Evolutionary conservation across 1,140 invertebrate species (phyloP), one percentile per base, ranked within the genome.

Genomic region (Goniozus legneri): DNA sequence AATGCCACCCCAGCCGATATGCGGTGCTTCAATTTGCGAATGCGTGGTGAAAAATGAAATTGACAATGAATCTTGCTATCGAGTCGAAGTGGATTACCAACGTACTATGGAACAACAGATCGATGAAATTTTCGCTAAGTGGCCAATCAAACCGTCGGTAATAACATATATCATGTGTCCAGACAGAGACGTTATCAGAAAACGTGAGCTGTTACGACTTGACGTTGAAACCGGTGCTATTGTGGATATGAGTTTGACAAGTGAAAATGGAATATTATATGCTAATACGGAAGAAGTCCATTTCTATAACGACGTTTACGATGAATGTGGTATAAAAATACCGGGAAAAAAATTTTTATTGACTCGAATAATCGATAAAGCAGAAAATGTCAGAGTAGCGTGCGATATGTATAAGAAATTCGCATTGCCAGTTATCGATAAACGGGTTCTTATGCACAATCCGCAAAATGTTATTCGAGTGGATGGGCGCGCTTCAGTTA

Each of bases 91-190:
- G n/a, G n/a, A n/a, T n/a, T n/a, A n/a, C n/a, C 8, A 22, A 38
- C 18, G 14, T 2, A 31, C 3, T 38, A 50, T 56, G 0, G 8
- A 31, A 0, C 20, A 15, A 33, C 60, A 64, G 27, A 43, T 68
- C 3, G 36, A 62, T 3, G 49, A 56, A 4, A 53, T 68, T 6
- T 68, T 66, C 16, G 24, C 50, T 7, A 53, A 57, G 24, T 71
- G 74, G 54, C 43, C 54, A 12, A 43, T 69, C 12, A 72, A 75
- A 37, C 79, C 80, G 6, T 62, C 76, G 48, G 59, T 82, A 18
- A 69, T 83, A 32, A 72, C 83, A 27, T 76, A 80, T 46, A 58
- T 80, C 1, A 69, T 71, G 2, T 80, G 79, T 46, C 71, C 77
- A 15, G 74, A 79, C 49, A 52, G 41, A n/a, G 82, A 84, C 49